Base-by-base conservation (phyloP, 1,140 invertebrate genomes). In the Eulimnadia texana region DNA sequence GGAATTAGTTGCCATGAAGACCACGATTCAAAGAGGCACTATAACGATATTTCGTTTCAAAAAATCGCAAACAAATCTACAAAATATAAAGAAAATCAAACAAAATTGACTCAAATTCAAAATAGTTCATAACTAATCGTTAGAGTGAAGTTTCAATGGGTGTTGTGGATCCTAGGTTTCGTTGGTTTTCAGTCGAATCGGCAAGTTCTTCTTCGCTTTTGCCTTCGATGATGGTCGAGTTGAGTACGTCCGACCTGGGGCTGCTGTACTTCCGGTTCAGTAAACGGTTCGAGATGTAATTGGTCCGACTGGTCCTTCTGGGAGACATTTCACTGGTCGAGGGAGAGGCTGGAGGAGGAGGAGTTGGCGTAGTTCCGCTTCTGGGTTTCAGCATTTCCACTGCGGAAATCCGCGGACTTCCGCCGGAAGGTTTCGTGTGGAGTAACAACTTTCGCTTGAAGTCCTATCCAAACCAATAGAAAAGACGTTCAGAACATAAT, bases 161-260 rank as follows among this genome's bases (percentile, higher is more conserved):
- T 23, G 52, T 54, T 16, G 52, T 25, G 19, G 23, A 25, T 16
- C 52, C 52, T 25, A 54, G 13, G 20, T 23, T 54, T 23, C 11
- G 23, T 54, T 23, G 3, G 28, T 54, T 27, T 23, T 54, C 52
- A 23, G 11, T 27, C 3, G 20, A 23, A 1, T 27, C 62, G 56
- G 66, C 65, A 28, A 64, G 64, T 49, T 85, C 82, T 67, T 85
- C 84, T 75, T 85, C 84, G 66, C 80, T 81, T 68, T 82, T 80
- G 66, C 80, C 88, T 76, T 91, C 88, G n/a, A 82, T 81, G 70
- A 91, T 91, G 52, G 86, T 86, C 6, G 85, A 86, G 13, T 86
- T 87, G 64, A 90, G 78, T 20, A 90, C 86, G 67, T 90, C 84
- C 10, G 84, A 86, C 66, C 85, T 74, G 2, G 84, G 83, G 65